Evolutionary conservation across 2,888 invertebrate genomes (phyloP).

Genomic region (Tillus elongatus): DNA sequence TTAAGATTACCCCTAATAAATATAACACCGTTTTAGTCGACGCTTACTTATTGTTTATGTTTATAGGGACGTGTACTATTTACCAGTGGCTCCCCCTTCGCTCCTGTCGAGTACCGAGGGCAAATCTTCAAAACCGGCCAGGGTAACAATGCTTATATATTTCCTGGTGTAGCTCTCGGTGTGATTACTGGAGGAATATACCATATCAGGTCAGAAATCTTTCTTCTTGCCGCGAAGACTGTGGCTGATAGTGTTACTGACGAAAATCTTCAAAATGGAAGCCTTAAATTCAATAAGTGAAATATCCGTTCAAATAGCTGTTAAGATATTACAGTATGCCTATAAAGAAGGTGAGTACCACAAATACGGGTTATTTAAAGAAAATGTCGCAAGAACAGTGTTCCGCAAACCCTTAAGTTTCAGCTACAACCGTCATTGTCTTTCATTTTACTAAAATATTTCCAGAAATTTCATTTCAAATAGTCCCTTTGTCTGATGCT

Average conservation of each 20-base stretch:
- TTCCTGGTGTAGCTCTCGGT: conserved; percentile 92
- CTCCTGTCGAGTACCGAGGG: conserved; percentile 68
- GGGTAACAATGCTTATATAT: conserved; percentile 96
- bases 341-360: conserved; percentile 79
- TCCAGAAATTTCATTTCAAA: no score
- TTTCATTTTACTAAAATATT: no score
- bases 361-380: no score
- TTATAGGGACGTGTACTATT: conserved; percentile 84
- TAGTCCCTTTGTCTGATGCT: no score
- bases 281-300: conserved; percentile 72
- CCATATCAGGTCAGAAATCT: conserved; percentile 88
- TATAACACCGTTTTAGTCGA: no score
- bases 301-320: conserved; percentile 84
- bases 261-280: conserved; percentile 71
- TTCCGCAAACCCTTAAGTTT: no score
- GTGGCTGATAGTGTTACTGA: conserved; percentile 78
- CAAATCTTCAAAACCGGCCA: conserved; percentile 86
- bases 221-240: conserved; percentile 86
- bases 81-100: conserved; percentile 94
- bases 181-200: conserved; percentile 88
- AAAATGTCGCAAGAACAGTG: no score
- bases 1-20: no score
- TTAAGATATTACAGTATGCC: conserved; percentile 77
- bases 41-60: no score
- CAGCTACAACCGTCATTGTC: no score